These are phyloP conservation scores for Pogonocichla stellata DNA, from an alignment of 2,113 vertebrate species.

Conservation along the genomic window DNA sequence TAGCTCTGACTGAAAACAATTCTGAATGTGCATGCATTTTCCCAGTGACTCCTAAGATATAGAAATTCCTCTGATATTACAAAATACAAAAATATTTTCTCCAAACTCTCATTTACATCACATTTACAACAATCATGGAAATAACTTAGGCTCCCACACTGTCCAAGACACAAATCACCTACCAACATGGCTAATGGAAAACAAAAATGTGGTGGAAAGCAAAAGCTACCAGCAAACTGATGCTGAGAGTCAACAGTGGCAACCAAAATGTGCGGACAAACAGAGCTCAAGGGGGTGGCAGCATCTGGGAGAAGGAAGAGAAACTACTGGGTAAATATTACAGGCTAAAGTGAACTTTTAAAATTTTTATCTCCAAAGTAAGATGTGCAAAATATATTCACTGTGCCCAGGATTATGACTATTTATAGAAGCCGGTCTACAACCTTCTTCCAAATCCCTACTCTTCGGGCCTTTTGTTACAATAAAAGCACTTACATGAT, in stretches of 20 bases:
- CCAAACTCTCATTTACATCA: constrained; percentile 95
- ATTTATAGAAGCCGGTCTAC: constrained; percentile 57
- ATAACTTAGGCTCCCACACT: constrained; percentile 79
- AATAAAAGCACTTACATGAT: constrained; percentile 70
- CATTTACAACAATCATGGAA: constrained; percentile 88
- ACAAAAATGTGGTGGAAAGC: constrained; percentile 36
- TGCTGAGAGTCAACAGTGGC: constrained; percentile 52
- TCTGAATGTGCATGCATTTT: constrained; percentile 80
- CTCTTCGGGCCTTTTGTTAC: constrained; percentile 23
- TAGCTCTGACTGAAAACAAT: constrained; percentile 82
- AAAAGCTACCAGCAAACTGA: constrained; percentile 57
- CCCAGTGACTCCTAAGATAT: constrained; percentile 93
- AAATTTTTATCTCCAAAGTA: constrained; percentile 52
- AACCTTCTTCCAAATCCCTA: constrained; percentile 37
- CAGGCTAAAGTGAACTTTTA: constrained; percentile 61
- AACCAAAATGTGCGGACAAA: constrained; percentile 7
- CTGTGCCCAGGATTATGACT: constrained; percentile 73
- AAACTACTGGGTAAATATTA: constrained; percentile 60
- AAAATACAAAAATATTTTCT: constrained; percentile 90
- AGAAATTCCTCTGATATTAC: constrained; percentile 94
- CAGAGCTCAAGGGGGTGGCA: constrained; percentile 19
- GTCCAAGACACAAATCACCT: constrained; percentile 70
- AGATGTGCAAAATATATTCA: constrained; percentile 81
- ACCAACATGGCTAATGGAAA: constrained; percentile 20
- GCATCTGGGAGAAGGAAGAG: constrained; percentile 45